Evolutionary conservation across 53 echinoderm and acorn worm genomes (phyloP), one percentile per base, ranked within the genome.

Genomic region (Holothuria scabra): DNA sequence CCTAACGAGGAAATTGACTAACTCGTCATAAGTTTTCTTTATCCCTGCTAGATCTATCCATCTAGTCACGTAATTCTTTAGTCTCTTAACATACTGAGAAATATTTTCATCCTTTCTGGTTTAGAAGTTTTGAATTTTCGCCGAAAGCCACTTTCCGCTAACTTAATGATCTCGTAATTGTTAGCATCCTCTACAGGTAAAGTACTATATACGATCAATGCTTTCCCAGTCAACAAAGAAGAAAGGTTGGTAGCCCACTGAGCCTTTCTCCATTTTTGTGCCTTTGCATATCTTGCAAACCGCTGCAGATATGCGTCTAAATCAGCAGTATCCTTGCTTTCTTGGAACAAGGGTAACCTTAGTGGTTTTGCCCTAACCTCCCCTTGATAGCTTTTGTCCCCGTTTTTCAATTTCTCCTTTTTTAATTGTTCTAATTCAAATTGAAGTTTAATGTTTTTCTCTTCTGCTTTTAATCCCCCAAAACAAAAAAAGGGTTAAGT

Each of bases 51-150:
- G 31, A 3, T 86, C 65, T 25, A 80, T 60, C 80, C 86, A 86
- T 46, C 80, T 62, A 21, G n/a, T 55, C 30, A 86, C 21, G 34
- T 86, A 80, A 18, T 86, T 86, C 7, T 26, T 30, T 12, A 86
- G 58, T 10, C 86, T 41, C 5, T 64, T 80, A 11, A 80, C n/a
- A 29, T 62, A 86, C 21, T 79, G 52, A 21, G 79, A 16, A 16
- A 80, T 46, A 21, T 65, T 80, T 23, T 65, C 86, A 61, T 80
- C 35, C 20, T 13, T 30, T 86, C 86, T 49, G 86, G 86, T 60
- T 66, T 65, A 21, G 86, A 28, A 46, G 52, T 32, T 49, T 28
- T 86, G 20, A 86, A 86, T 65, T 65, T 86, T n/a, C 62, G 63
- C 10, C 80, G 13, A 56, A 86, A 80, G 22, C 86, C 86, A 28